A percentile compares a stretch with the other conserved stretches of the same genome.
Conservation (phyloP, 2,888 invertebrate species). For the Labia minor region DNA sequence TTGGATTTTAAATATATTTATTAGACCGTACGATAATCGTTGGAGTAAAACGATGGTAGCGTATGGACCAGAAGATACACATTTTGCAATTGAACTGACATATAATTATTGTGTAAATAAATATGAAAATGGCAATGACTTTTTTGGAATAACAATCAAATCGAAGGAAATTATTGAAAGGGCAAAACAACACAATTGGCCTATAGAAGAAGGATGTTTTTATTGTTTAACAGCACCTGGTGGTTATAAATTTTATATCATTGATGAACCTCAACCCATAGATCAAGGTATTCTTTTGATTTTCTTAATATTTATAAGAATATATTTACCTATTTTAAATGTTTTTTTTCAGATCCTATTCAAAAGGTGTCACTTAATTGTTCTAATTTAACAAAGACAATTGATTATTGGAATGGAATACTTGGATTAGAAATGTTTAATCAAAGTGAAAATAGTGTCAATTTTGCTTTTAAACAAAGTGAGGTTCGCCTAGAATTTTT, state of each 20-base stretch:
- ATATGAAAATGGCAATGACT: conserved; percentile 88
- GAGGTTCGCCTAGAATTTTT: conserved; percentile 69
- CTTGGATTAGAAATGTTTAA: conserved; percentile 61
- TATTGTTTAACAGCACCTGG: conserved; percentile 74
- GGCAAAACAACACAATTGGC: conserved; percentile 62
- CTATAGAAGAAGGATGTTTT: conserved; percentile 51
- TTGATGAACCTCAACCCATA: conserved; percentile 57
- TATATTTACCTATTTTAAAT: no score
- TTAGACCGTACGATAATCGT: conserved; percentile 88
- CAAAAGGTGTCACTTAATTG: conserved; percentile 67
- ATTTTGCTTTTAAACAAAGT: conserved; percentile 58
- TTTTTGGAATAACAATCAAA: conserved; percentile 70
- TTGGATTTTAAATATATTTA: conserved; percentile 30
- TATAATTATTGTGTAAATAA: conserved; percentile 90
- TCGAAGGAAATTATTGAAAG: conserved; percentile 64
- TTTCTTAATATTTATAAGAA: no score
- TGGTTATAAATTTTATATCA: conserved; percentile 77
- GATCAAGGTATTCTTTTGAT: conserved; percentile 50
- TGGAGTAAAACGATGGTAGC: conserved; percentile 99
- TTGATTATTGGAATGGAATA: conserved; percentile 74
- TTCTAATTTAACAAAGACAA: conserved; percentile 61
- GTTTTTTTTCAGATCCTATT: conserved; percentile 57
- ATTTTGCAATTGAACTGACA: conserved; percentile 93
- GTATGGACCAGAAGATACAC: conserved; percentile 86
- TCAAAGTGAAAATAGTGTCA: conserved; percentile 48